A percentile compares a stretch with the other conserved stretches of the same genome.
Evolutionary conservation across 2,113 vertebrate genomes (phyloP).

Genomic region (Sardina pilchardus): DNA sequence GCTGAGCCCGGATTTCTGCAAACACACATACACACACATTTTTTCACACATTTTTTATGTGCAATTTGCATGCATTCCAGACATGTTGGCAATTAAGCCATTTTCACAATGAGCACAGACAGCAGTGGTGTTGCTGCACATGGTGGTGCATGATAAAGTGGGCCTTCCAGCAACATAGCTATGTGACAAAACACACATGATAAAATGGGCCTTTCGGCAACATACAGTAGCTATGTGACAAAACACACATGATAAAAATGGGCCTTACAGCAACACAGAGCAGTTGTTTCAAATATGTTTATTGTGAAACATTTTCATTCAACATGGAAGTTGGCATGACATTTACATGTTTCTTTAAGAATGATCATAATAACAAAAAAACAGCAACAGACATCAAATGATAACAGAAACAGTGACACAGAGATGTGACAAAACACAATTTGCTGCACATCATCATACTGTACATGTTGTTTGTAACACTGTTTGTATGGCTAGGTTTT

Average conservation of each 20-base stretch:
- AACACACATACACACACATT: neutral
- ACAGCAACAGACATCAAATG: neutral
- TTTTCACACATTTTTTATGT: constrained; percentile 9
- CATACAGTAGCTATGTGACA: too few species aligned
- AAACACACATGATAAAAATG: neutral
- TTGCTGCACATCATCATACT: neutral
- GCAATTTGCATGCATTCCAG: constrained; percentile 1
- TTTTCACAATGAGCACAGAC: neutral
- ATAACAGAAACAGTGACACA: too few species aligned
- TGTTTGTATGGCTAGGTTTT: neutral
- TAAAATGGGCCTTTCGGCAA: too few species aligned
- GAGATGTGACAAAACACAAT: neutral
- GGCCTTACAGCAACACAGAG: too few species aligned
- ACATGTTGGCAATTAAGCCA: neutral
- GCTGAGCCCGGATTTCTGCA: constrained; percentile 67
- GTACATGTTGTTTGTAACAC: too few species aligned
- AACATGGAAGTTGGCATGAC: too few species aligned
- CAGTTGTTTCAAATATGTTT: too few species aligned
- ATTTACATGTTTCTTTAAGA: too few species aligned
- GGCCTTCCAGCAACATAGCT: neutral
- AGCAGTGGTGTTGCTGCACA: neutral
- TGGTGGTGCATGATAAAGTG: neutral
- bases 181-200: neutral
- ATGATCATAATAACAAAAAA: neutral
- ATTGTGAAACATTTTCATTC: too few species aligned